These are phyloP conservation scores for Harmothoe impar DNA, from an alignment of 2,888 invertebrate genomes.

Conservation along the genomic window DNA sequence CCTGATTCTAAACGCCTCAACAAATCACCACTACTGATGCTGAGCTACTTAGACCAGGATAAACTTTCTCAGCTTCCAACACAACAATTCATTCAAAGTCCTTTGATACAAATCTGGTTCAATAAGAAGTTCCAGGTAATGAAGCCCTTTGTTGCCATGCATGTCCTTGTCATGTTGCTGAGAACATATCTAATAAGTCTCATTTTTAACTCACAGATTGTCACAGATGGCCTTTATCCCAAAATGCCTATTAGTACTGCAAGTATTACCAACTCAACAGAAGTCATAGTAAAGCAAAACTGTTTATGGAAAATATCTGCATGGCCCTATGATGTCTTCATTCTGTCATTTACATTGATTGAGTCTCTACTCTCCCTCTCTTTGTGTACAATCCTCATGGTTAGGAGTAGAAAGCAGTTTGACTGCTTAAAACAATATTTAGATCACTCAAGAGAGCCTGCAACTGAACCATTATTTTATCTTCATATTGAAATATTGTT, in stretches of 20 bases:
- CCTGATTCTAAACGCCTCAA: neutral
- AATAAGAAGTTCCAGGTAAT: neutral
- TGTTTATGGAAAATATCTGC: neutral
- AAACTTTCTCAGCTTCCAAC: neutral
- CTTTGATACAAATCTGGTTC: neutral
- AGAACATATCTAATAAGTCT: neutral
- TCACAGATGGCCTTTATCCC: neutral
- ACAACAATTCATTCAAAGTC: neutral
- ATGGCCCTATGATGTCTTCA: neutral
- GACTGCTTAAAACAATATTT: neutral
- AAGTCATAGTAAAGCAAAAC: neutral
- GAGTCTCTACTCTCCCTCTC: neutral
- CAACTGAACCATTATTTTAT: slow-evolving; percentile 10
- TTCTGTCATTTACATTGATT: too few species aligned
- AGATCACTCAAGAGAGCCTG: neutral
- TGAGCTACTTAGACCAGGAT: neutral
- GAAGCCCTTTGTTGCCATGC: neutral
- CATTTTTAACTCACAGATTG: neutral
- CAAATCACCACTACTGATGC: neutral
- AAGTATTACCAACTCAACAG: neutral
- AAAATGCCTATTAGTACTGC: neutral
- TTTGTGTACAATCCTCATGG: neutral
- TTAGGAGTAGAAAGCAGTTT: neutral
- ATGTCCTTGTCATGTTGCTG: neutral
- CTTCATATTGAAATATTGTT: neutral